Percentiles rank a stretch among this genome's conserved stretches.
phyloP scores from a whole-genome alignment of 1,140 invertebrate species.

The Drosophila rufa region DNA sequence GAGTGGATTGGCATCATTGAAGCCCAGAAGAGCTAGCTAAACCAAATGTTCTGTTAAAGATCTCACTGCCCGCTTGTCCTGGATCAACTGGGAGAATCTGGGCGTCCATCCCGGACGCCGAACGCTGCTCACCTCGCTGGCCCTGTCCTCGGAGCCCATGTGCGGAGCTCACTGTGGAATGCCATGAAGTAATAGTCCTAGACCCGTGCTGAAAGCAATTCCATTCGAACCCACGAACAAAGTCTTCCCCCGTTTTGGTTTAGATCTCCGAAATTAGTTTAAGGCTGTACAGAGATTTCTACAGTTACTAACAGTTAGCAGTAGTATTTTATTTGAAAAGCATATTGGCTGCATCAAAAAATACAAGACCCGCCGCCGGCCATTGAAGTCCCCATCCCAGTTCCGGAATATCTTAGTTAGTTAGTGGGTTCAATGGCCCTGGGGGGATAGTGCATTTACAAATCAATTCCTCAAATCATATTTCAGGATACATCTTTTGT shows the following conservation, averaged over 20 bases:
- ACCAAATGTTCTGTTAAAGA: slow-evolving; percentile 88
- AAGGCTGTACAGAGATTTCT: slow-evolving; percentile 31
- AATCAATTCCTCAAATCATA: slow-evolving; percentile 81
- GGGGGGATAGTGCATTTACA: slow-evolving; percentile 49
- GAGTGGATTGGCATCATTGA: slow-evolving; percentile 63
- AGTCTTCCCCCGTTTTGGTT: slow-evolving; percentile 33
- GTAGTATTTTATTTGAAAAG: slow-evolving; percentile 58
- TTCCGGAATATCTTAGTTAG: slow-evolving; percentile 11
- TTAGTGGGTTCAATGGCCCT: slow-evolving; percentile 20
- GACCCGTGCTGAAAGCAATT: slow-evolving; percentile 29
- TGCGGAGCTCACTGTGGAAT: slow-evolving; percentile 82
- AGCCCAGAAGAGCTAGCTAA: background rate
- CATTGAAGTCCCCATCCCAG: background rate
- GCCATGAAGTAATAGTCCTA: slow-evolving; percentile 41
- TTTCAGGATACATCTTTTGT: slow-evolving; percentile 72
- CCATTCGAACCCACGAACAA: too few relatives aligned
- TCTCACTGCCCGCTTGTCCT: slow-evolving; percentile 97
- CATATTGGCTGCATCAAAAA: slow-evolving; percentile 40
- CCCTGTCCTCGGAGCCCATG: slow-evolving; percentile 91
- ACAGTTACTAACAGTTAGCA: slow-evolving; percentile 71
- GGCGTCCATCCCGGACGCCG: slow-evolving; percentile 95
- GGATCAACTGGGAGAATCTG: slow-evolving; percentile 99
- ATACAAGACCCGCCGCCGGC: slow-evolving; percentile 17
- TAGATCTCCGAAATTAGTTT: slow-evolving; percentile 11
- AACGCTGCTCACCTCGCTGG: slow-evolving; percentile 92